Percentiles rank a stretch among this genome's conserved stretches.
These are phyloP conservation scores for Anseranas semipalmata DNA, from an alignment of 2,113 vertebrate species.

Conservation along the genomic window DNA sequence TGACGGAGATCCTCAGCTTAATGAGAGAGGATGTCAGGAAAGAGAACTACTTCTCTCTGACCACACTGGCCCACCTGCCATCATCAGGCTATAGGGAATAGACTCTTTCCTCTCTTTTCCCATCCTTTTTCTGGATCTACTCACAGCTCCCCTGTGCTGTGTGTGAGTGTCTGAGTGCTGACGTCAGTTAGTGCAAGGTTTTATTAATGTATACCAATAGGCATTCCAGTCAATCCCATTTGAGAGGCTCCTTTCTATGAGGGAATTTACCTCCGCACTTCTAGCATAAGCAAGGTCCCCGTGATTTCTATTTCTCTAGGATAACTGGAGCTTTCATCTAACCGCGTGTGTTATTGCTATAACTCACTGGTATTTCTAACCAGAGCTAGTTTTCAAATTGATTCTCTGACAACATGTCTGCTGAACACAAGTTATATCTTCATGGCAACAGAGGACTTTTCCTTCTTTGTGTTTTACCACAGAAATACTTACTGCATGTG, in stretches of 20 bases:
- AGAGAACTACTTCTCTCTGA: not conserved
- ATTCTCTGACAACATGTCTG: not conserved
- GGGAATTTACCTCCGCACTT: not conserved
- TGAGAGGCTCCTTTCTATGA: not conserved
- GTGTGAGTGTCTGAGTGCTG: not conserved
- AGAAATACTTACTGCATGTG: not conserved
- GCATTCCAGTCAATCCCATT: not conserved
- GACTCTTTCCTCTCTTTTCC: not conserved
- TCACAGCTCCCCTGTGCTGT: not conserved
- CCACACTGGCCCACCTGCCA: not conserved
- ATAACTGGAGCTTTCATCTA: not conserved
- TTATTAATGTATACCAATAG: not conserved
- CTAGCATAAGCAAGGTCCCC: not conserved
- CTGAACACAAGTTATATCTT: not conserved
- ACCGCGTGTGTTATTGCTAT: fast-evolving
- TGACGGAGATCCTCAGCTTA: not conserved
- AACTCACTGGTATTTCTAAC: not conserved
- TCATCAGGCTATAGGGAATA: not conserved
- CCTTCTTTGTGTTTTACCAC: not conserved
- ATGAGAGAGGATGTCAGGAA: not conserved
- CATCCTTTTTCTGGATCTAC: not conserved
- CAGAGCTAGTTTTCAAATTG: not conserved
- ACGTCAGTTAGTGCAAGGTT: not conserved
- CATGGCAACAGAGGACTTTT: not conserved
- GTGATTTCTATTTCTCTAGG: not conserved